Base-by-base conservation (phyloP, 2,113 vertebrate species). In the Pavo muticus region DNA sequence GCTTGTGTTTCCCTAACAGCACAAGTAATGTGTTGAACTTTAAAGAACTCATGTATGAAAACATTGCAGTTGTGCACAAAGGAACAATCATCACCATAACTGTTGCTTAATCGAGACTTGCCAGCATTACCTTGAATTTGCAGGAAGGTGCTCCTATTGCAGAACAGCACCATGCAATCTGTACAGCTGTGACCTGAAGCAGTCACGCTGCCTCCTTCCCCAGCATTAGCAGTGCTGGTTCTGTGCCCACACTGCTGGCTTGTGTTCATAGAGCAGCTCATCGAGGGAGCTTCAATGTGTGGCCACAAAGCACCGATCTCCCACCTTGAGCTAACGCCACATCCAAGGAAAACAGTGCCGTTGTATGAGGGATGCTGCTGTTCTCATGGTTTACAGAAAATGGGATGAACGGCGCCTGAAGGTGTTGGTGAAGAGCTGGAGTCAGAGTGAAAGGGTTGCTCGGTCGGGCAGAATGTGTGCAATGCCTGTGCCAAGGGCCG, bases 101-200 rank as follows among this genome's bases (percentile, higher is more conserved):
- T 89, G 44, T 74, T 93, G 45, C 91, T 91, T 94, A 90, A 94
- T 56, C 74, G 65, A 70, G 64, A 37, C 27, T 4, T 88, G 90
- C 94, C 88, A 90, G 39, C 16, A 7, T 88, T 73, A 71, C 42
- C 86, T 86, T 1, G 9, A 93, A 74, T 92, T 86, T 74, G 56
- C 83, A 86, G 42, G 50, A 71, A 84, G 74, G 88, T 50, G 40
- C 27, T 91, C 20, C 2, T 6, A 29, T 73, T 77, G 72, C 72
- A 91, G 82, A 67, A 17, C 32, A 85, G 67, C 63, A 29, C 54
- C 61, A 67, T 84, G 79, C 15, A 77, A 30, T 76, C 76, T 59
- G 82, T 61, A n/a, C 57, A 45, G 14, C 70, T 91, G 47, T 8
- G 0, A 4, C 50, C 56, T 25, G 39, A 14, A 2, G 6, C 44